Percentiles rank a stretch among this genome's conserved stretches.
Evolutionary conservation across 2,113 vertebrate species (phyloP).

Genomic region (Protobothrops flavoviridis): DNA sequence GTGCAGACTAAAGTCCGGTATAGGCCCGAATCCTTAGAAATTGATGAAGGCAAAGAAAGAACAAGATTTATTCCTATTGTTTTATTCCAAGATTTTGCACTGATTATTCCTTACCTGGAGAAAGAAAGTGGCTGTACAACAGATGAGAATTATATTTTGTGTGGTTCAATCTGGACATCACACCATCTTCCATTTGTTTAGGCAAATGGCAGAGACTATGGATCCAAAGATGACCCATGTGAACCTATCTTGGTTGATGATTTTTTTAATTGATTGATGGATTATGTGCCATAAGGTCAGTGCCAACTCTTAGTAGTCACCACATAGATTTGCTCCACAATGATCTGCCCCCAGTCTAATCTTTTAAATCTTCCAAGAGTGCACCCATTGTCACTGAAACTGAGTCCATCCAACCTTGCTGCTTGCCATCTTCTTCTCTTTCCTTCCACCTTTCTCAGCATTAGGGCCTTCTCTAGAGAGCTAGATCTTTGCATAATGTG

Average conservation of each 20-base stretch:
- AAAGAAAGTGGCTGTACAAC: not conserved
- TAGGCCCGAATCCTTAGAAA: not conserved
- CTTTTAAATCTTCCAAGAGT: not conserved
- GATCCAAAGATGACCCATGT: not conserved
- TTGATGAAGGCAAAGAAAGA: not conserved
- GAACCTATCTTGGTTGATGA: not conserved
- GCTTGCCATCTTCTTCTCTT: not conserved
- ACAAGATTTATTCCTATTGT: not conserved
- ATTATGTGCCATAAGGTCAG: not conserved
- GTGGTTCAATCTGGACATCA: not conserved
- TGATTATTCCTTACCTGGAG: not conserved
- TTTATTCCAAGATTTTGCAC: not conserved
- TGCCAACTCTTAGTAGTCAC: not conserved
- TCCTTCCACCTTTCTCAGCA: not conserved
- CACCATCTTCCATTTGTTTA: not conserved
- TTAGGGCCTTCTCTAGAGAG: not conserved
- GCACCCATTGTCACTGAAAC: not conserved
- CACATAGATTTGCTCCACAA: not conserved
- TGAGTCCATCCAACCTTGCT: not conserved
- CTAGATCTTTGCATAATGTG: not conserved
- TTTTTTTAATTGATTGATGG: not conserved
- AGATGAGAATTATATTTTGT: not conserved
- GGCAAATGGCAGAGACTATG: not conserved
- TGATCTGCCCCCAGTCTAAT: not conserved
- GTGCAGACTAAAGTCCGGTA: not conserved